Base-by-base conservation (phyloP, 2,113 vertebrate genomes). In the Cricetomys ansorgei region DNA sequence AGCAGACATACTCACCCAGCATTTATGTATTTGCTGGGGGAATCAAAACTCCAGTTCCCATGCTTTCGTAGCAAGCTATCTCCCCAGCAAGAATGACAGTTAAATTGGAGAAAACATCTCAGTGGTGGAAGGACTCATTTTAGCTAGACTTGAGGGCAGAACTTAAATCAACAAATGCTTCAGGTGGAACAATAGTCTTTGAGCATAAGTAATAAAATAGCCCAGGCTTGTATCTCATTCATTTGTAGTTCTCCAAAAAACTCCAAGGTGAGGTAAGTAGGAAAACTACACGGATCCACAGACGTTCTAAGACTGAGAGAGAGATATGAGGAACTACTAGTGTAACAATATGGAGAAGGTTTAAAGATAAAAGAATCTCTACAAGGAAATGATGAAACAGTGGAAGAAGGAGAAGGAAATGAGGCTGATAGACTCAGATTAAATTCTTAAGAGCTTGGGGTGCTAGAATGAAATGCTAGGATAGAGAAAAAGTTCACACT, bases 201-300 rank as follows among this genome's bases (percentile, higher is more conserved):
- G 64, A 84, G 23, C 5, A 45, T 37, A 73, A 48, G 70, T 89
- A 27, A 84, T 75, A 5, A 90, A 62, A 37, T 31, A 43, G 4
- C 25, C 19, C 67, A 48, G 65, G n/a, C 2, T 31, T 0, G 19
- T 5, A n/a, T n/a, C n/a, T n/a, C n/a, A n/a, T n/a, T n/a, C n/a
- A n/a, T n/a, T n/a, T n/a, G n/a, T n/a, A n/a, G n/a, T n/a, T n/a
- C n/a, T n/a, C n/a, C n/a, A n/a, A n/a, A n/a, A n/a, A n/a, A n/a
- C n/a, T n/a, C n/a, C n/a, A n/a, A n/a, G n/a, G n/a, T n/a, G n/a
- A n/a, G 19, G 17, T n/a, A 7, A 3, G 19, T 4, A n/a, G 8
- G 64, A 50, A 93, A 92, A n/a, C 45, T 65, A 48, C 43, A 31
- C 15, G 55, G 9, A 4, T 57, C 12, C 37, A n/a, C 40, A 91